A percentile compares a stretch with the other conserved stretches of the same genome.
phyloP scores from a whole-genome alignment of 2,888 invertebrate species.

The Ormia ochracea region DNA sequence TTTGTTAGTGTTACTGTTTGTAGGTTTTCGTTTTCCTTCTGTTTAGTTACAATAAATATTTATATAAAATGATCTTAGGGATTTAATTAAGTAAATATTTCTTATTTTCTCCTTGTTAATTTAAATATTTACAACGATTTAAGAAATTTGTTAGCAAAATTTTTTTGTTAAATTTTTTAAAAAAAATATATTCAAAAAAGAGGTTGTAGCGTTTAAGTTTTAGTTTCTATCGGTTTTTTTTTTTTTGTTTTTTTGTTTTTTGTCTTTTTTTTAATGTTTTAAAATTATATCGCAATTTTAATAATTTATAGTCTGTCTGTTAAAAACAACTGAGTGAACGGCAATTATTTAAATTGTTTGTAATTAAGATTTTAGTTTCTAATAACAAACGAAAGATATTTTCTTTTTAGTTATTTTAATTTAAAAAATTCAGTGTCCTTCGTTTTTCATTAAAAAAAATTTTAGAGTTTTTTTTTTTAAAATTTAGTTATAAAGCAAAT shows the following conservation, averaged over 20 bases:
- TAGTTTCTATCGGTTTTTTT: too few relatives aligned
- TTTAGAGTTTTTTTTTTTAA: constrained; percentile 27
- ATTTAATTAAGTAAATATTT: constrained; percentile 58
- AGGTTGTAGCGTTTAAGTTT: constrained; percentile 58
- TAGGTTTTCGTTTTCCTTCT: too few relatives aligned
- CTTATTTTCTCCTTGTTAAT: constrained; percentile 19
- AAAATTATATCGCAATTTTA: constrained; percentile 20
- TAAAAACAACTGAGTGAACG: constrained; percentile 39
- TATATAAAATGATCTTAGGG: constrained; percentile 68
- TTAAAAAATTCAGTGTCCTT: constrained; percentile 55
- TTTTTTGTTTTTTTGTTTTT: not conserved
- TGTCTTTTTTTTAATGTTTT: constrained; percentile 25
- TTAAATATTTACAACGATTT: constrained; percentile 64
- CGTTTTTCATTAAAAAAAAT: constrained; percentile 46
- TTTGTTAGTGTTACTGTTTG: constrained; percentile 55
- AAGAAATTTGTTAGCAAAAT: constrained; percentile 38
- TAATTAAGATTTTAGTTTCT: constrained; percentile 34
- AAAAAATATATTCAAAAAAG: constrained; percentile 47
- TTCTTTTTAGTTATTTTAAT: constrained; percentile 36
- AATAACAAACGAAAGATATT: constrained; percentile 65
- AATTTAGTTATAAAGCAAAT: constrained; percentile 35
- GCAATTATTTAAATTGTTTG: constrained; percentile 32
- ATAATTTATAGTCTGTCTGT: not conserved
- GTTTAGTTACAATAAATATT: constrained; percentile 60
- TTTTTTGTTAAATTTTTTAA: not conserved